Evolutionary conservation across 2,113 vertebrate genomes (phyloP), one percentile per base, ranked within the genome.

Genomic region (Dromas ardeola): DNA sequence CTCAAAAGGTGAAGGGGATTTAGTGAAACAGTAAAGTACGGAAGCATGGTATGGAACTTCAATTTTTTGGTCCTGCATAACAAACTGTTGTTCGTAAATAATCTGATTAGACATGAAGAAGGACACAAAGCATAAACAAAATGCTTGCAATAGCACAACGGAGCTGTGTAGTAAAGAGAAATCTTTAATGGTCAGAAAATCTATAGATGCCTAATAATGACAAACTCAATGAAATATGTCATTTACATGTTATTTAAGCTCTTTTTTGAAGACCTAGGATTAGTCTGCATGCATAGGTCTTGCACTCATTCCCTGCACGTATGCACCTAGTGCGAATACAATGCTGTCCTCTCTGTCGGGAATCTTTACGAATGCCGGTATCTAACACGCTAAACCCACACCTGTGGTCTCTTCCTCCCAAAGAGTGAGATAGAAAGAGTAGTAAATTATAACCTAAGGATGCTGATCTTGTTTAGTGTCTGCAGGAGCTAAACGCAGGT

Each of bases 1-100:
- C 67, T 96, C 89, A 94, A 88, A 88, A 94, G 78, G 63, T 95
- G 67, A 94, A 61, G 61, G 55, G 53, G 9, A 91, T 96, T 94
- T 90, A 91, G 55, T 86, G 95, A 66, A 95, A 90, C 59, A 95
- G 69, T 93, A 62, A 97, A 90, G 82, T 32, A 80, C 10, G 18
- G 45, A 86, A 89, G 34, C 55, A 47, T 8, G 16, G 15, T 52
- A 7, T 63, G 29, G 58, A 76, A 86, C 59, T 86, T 47, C 14
- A 3, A 13, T 26, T 70, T 91, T 82, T 74, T 71, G 9, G 53
- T 71, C 12, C 66, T 55, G 17, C 47, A 38, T 34, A 85, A 81
- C 36, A 70, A 91, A 45, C 10, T n/a, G 23, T 25, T 88, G 19
- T 45, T 93, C 56, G 42, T 73, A 88, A 83, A 88, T 9, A 83